Base-by-base conservation (phyloP, 2,113 vertebrate species). In the Pycnonotus jocosus region DNA sequence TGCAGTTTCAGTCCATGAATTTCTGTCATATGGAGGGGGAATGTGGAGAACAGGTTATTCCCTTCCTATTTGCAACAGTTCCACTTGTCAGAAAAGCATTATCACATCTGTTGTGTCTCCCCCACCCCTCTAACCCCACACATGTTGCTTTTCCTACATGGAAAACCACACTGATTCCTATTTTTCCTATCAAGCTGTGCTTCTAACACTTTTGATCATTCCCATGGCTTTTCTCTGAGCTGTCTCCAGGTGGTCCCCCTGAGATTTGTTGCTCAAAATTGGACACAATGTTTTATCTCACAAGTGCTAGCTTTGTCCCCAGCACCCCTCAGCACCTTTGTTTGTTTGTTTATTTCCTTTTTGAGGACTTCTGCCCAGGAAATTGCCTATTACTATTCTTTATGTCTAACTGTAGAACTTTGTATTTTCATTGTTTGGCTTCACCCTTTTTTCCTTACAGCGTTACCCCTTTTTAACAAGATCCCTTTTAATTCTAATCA, bases 271-370 rank as follows among this genome's bases (percentile, higher is more conserved):
- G 21, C 57, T 86, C 44, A 72, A 72, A 80, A 76, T 47, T 77
- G 7, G 15, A 64, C 13, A 44, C 5, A 54, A 3, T 58, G 28
- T 11, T 54, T 37, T 12, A 25, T 50, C 28, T 76, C 53, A 15
- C 8, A 31, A 44, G 23, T 37, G 30, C 17, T 23, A 21, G 1
- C 9, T 65, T 84, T 89, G 37, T 31, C 37, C n/a, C 7, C 21
- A 62, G 42, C 16, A 60, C 5, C 14, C 21, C 1, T 82, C 19
- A 56, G 6, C 0, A 4, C 3, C 15, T 31, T 64, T 50, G 3
- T 18, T 40, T 15, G 4, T 21, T 38, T 56, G 4, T 40, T 31
- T 18, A 7, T 22, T 48, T 38, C 19, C 9, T 11, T 57, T 62
- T 22, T n/a, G 10, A 50, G 25, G 21, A 30, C 8, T 74, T 57